Evolutionary conservation across 1,140 invertebrate genomes (phyloP).

Genomic region (Micrasema minimum): DNA sequence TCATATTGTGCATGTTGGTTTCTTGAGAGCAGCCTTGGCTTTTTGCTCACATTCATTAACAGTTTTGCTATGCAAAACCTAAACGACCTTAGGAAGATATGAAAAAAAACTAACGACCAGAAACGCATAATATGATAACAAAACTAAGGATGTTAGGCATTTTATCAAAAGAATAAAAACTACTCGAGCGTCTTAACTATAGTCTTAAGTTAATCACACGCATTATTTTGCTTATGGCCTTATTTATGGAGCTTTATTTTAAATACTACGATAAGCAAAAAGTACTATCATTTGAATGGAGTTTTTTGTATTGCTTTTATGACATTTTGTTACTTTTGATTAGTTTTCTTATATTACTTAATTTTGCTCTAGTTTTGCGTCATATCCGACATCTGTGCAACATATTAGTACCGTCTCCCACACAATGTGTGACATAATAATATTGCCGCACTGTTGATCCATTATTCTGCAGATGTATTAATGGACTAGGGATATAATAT

Average conservation of each 20-base stretch:
- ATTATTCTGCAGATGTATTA: constrained; percentile 9
- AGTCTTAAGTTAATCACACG: too few species aligned
- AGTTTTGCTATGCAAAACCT: neutral
- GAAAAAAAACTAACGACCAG: neutral
- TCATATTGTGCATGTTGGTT: neutral
- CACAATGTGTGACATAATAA: constrained; percentile 17
- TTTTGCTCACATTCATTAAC: neutral
- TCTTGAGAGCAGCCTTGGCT: neutral
- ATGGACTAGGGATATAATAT: neutral
- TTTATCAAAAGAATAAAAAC: too few species aligned
- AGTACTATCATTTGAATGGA: too few species aligned
- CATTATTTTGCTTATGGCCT: too few species aligned
- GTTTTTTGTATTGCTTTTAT: too few species aligned
- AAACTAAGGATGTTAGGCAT: too few species aligned
- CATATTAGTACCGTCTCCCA: constrained; percentile 17
- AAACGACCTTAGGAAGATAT: neutral
- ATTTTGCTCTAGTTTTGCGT: neutral
- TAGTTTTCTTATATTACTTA: too few species aligned
- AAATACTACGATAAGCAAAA: too few species aligned
- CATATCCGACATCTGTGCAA: constrained; percentile 25
- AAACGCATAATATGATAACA: too few species aligned
- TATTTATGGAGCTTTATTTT: too few species aligned
- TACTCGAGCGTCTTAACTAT: too few species aligned
- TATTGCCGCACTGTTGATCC: neutral
- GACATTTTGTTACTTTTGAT: too few species aligned